Conservation (phyloP, 2,888 invertebrate genomes). For the Eilema depressum region DNA sequence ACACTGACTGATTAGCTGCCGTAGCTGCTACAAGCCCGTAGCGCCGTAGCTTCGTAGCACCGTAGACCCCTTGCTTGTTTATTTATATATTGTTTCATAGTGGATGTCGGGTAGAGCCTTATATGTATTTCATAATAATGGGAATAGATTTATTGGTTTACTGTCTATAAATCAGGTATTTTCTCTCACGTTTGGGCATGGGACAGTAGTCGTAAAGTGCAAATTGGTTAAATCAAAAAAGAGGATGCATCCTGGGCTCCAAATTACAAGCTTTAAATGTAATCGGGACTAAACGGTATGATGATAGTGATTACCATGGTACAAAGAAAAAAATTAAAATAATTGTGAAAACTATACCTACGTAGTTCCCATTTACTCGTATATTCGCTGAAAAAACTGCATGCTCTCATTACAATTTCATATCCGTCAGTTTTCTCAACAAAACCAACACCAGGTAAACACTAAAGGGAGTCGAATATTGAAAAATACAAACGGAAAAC, state of each 20-base stretch:
- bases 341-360: background rate
- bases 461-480: conserved; percentile 57
- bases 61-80: conserved; percentile 30
- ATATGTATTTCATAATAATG: conserved; percentile 25
- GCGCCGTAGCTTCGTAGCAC: conserved; percentile 11
- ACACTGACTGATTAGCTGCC: conserved; percentile 73
- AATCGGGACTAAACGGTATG: background rate
- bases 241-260: background rate
- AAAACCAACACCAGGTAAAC: conserved; percentile 30
- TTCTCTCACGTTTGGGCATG: background rate
- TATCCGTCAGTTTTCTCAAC: conserved; percentile 15
- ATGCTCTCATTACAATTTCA: too few relatives aligned
- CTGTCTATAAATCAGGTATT: too few relatives aligned
- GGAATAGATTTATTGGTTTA: conserved; percentile 20
- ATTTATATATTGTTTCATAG: conserved; percentile 19
- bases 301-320: background rate
- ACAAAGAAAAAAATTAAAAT: background rate
- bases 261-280: background rate
- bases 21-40: conserved; percentile 12
- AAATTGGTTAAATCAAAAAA: background rate
- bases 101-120: conserved; percentile 16
- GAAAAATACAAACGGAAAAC: conserved; percentile 59
- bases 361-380: background rate
- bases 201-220: background rate
- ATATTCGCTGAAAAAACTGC: background rate